Evolutionary conservation across 2,888 invertebrate genomes (phyloP), one percentile per base, ranked within the genome.

Genomic region (Arge pagana): DNA sequence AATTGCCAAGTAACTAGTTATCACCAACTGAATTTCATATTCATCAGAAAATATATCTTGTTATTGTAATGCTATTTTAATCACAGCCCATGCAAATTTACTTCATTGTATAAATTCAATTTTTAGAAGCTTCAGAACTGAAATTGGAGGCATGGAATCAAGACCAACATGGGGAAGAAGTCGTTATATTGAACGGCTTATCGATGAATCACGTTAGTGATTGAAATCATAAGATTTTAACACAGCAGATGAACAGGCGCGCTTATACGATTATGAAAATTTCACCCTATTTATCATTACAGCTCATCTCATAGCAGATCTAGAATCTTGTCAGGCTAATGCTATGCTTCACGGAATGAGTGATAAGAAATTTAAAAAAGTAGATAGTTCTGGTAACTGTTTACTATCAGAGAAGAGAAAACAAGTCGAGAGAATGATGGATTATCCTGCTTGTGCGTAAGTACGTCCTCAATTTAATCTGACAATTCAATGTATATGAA

Each of bases 91-190:
- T n/a, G n/a, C n/a, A n/a, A n/a, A n/a, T n/a, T n/a, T n/a, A n/a
- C n/a, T n/a, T n/a, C n/a, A n/a, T n/a, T n/a, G n/a, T n/a, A n/a
- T n/a, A n/a, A n/a, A n/a, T n/a, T n/a, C n/a, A n/a, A n/a, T 23
- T 52, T 13, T 30, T 28, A 58, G 60, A 48, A 30, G 50, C 11
- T 52, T 45, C n/a, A 49, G 53, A 43, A 53, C 33, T 13, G 57
- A 59, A 45, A 58, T 62, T 11, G 55, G 51, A 8, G 53, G 43
- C 3, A 56, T 55, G 8, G 59, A 60, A 35, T 57, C 53, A 10
- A 52, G 63, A 45, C 63, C 61, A 31, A 56, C 55, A 30, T 63
- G 63, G 61, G 58, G 63, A 2, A 60, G 58, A 18, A 57, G 50
- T 57, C 60, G 58, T 19, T 63, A 62, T 31, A 55, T 59, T 15